Evolutionary conservation across 1,140 invertebrate species (phyloP).

Genomic region (Brachionus manjavacas): DNA sequence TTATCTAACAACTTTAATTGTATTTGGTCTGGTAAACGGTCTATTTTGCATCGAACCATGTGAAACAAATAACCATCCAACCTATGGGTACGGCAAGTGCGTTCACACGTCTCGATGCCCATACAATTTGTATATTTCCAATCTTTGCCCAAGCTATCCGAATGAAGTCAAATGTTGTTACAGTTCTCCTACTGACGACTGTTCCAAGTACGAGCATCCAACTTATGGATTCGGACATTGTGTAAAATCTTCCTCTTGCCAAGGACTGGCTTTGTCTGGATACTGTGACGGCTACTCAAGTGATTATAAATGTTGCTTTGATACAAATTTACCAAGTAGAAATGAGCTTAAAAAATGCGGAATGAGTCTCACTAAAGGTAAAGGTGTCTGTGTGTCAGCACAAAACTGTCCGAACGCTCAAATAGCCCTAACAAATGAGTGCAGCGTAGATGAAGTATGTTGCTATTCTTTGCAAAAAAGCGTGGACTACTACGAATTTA

Average conservation of each 20-base stretch:
- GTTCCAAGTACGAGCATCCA: not conserved
- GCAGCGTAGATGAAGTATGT: constrained; percentile 5
- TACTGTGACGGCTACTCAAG: constrained; percentile 24
- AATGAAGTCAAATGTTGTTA: constrained; percentile 35
- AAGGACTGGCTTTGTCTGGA: constrained; percentile 6
- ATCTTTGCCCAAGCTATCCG: constrained; percentile 10
- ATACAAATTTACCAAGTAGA: not conserved
- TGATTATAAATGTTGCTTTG: constrained; percentile 30
- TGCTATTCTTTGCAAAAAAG: constrained; percentile 35
- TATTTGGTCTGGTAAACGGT: not conserved
- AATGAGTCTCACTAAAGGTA: constrained; percentile 25
- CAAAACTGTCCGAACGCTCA: not conserved
- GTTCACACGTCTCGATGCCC: constrained; percentile 11
- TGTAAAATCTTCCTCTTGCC: not conserved
- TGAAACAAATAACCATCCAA: not conserved
- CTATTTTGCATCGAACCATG: constrained; percentile 1
- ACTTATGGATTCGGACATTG: constrained; percentile 34
- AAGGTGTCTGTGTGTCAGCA: constrained; percentile 13
- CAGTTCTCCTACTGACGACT: not conserved
- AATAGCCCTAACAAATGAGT: constrained; percentile 5
- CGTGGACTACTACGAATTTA: constrained; percentile 46
- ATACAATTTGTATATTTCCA: not conserved
- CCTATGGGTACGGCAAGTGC: constrained; percentile 21
- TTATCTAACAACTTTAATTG: not conserved
- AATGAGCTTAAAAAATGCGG: constrained; percentile 10